phyloP scores from a whole-genome alignment of 2,888 invertebrate species.

The Apantesis nais region DNA sequence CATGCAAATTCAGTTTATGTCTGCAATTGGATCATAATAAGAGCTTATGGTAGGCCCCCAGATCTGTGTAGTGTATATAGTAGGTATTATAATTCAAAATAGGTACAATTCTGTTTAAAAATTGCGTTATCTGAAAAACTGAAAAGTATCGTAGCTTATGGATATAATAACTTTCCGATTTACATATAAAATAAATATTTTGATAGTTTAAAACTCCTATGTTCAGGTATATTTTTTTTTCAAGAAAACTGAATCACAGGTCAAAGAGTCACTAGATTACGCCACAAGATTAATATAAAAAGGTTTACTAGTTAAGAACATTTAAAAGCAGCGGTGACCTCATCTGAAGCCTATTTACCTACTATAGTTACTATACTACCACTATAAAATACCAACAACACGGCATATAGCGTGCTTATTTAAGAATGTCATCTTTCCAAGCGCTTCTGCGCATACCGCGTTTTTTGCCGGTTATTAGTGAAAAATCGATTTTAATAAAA shows the following conservation, averaged over 20 bases:
- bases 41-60: no score
- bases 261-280: neutral
- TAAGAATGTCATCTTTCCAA: constrained; percentile 1
- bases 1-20: no score
- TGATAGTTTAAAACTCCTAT: neutral
- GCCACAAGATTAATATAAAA: neutral
- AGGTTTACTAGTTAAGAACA: neutral
- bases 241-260: neutral
- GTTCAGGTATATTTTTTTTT: no score
- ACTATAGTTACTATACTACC: neutral
- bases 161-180: neutral
- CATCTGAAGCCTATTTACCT: neutral
- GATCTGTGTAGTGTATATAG: no score
- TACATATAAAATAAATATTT: neutral
- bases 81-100: no score
- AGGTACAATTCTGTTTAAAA: no score
- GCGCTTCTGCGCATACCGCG: neutral
- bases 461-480: neutral
- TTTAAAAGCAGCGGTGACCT: constrained; percentile 1
- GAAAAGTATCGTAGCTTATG: neutral
- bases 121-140: no score
- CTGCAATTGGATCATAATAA: no score
- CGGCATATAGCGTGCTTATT: constrained; percentile 1
- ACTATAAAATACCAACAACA: neutral
- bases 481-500: neutral